These are phyloP conservation scores for Paralvinella palmiformis DNA, from an alignment of 1,140 invertebrate genomes.

Conservation along the genomic window DNA sequence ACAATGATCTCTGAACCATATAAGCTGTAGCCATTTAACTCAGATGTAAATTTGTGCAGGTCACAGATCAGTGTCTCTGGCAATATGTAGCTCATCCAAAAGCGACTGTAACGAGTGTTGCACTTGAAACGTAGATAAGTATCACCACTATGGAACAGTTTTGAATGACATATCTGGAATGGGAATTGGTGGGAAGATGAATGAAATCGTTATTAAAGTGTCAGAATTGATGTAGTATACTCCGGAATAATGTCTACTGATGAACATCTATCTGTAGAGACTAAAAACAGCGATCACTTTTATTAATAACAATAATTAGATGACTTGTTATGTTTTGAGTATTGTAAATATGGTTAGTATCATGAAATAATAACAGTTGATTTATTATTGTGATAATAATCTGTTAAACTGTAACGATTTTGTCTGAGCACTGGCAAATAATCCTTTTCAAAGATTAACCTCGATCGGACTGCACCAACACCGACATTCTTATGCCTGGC, in stretches of 20 bases:
- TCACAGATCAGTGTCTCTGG: conserved; percentile 14
- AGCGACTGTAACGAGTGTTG: conserved; percentile 17
- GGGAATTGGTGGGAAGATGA: background rate
- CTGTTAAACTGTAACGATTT: too few relatives aligned
- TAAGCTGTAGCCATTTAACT: conserved; percentile 15
- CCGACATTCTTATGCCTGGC: too few relatives aligned
- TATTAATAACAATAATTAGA: background rate
- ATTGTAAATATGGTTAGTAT: too few relatives aligned
- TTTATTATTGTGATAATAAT: too few relatives aligned
- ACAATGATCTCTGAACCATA: conserved; percentile 9
- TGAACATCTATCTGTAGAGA: background rate
- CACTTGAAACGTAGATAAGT: conserved; percentile 17
- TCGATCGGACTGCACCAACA: too few relatives aligned
- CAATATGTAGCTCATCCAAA: conserved; percentile 22
- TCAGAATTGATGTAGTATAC: background rate
- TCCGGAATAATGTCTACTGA: background rate
- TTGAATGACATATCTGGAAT: background rate
- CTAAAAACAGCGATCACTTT: background rate
- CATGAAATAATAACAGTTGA: too few relatives aligned
- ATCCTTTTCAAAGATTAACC: too few relatives aligned
- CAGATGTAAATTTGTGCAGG: conserved; percentile 19
- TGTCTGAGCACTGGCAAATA: too few relatives aligned
- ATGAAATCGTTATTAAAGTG: background rate
- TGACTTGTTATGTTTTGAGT: too few relatives aligned
- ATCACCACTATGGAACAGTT: conserved; percentile 10